A percentile compares a stretch with the other conserved stretches of the same genome.
Conservation (phyloP, 2,888 invertebrate species). For the Mythimna impura region DNA sequence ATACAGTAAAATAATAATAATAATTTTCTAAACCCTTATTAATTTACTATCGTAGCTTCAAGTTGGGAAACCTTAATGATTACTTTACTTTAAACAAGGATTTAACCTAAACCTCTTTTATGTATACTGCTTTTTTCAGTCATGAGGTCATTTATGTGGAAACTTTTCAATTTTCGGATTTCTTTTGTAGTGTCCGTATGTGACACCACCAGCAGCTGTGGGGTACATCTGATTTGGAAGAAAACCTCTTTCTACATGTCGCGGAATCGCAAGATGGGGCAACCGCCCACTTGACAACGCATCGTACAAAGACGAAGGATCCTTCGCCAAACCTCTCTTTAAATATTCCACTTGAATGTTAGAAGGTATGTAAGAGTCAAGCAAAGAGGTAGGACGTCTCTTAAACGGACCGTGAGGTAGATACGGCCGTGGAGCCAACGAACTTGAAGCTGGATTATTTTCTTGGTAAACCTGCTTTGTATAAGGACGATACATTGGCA, state of each 20-base stretch:
- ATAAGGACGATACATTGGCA: constrained; percentile 82
- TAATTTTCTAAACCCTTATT: constrained; percentile 1
- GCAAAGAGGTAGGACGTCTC: constrained; percentile 86
- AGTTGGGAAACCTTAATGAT: background rate
- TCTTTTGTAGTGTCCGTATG: constrained; percentile 86
- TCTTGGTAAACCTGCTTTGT: constrained; percentile 81
- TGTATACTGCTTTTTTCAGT: constrained; percentile 50
- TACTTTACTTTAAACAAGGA: background rate
- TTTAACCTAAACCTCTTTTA: no score
- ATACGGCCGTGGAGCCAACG: constrained; percentile 74
- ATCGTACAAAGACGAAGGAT: constrained; percentile 84
- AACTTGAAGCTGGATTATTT: constrained; percentile 67
- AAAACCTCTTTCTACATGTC: constrained; percentile 85
- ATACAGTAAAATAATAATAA: constrained; percentile 11
- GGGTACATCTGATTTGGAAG: constrained; percentile 88
- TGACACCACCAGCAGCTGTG: constrained; percentile 84
- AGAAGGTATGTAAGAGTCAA: constrained; percentile 92
- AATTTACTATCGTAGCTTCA: background rate
- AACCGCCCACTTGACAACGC: constrained; percentile 81
- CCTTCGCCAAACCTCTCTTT: constrained; percentile 84
- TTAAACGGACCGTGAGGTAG: constrained; percentile 76
- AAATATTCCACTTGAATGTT: constrained; percentile 88
- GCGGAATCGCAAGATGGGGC: constrained; percentile 70
- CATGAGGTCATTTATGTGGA: constrained; percentile 65
- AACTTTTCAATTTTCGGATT: constrained; percentile 79